Base-by-base conservation (phyloP, 2,113 vertebrate species). In the Perca schrenkii region DNA sequence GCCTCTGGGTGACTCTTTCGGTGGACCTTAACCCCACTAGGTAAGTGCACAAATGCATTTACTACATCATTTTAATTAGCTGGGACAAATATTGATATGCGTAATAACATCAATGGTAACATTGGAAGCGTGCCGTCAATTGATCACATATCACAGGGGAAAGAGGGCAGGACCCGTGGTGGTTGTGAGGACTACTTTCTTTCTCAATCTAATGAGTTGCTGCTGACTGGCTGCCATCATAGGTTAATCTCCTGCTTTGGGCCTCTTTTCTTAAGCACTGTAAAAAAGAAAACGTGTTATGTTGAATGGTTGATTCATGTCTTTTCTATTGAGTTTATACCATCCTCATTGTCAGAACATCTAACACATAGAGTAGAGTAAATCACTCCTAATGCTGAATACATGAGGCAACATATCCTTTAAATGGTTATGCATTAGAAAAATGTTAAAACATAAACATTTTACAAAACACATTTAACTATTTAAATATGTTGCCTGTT, bases 31-130 rank as follows among this genome's bases (percentile, higher is more conserved):
- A 25, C 36, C 28, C 28, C 57, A 88, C 77, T 34, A 95, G 93
- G 93, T 95, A 90, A 95, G 94, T 83, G 54, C 15, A 73, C n/a
- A 86, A 60, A 63, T 67, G 67, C 28, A 83, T 86, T 83, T 77
- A 76, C 53, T 54, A 76, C 31, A 56, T 72, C 43, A 53, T 43
- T 50, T 61, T 82, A 15, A 3, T 22, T 63, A 79, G 58, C 22
- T 22, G 43, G 15, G 40, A 62, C 25, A 72, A 53, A 65, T 80
- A 85, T 80, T 83, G 47, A 82, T 80, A 82, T 61, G 50, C 74
- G 31, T 74, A 61, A 89, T 83, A 63, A 63, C 46, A 80, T 4
- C 53, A 74, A 61, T 54, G 56, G 52, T 80, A 77, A 68, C 31
- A 47, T 3, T 54, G 49, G 66, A 77, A 62, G 40, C 56, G 4